A percentile compares a stretch with the other conserved stretches of the same genome.
These are phyloP conservation scores for Danio rerio DNA, from an alignment of 2,113 vertebrate species.

Conservation along the genomic window DNA sequence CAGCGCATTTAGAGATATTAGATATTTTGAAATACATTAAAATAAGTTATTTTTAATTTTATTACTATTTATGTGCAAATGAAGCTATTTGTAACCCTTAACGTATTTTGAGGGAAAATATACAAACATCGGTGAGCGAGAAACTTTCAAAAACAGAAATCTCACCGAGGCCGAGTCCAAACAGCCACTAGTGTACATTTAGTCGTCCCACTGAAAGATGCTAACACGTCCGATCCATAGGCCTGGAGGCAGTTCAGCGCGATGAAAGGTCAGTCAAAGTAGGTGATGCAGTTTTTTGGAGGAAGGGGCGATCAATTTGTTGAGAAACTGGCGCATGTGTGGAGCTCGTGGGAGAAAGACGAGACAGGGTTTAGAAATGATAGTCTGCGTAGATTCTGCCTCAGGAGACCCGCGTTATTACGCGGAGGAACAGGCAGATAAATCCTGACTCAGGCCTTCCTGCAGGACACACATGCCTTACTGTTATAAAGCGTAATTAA, in stretches of 20 bases:
- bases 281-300: slow-evolving; percentile 2
- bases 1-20: too few relatives aligned
- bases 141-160: too few relatives aligned
- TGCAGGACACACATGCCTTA: neutral
- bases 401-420: slow-evolving; percentile 19
- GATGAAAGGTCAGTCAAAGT: slow-evolving; percentile 7
- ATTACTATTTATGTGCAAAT: too few relatives aligned
- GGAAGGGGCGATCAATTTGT: slow-evolving; percentile 20
- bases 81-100: too few relatives aligned
- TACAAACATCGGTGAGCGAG: too few relatives aligned
- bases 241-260: neutral
- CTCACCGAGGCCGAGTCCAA: too few relatives aligned
- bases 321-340: slow-evolving; percentile 38
- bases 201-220: too few relatives aligned
- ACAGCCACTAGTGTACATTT: too few relatives aligned
- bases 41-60: too few relatives aligned
- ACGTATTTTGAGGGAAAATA: too few relatives aligned
- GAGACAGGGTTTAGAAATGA: slow-evolving; percentile 31
- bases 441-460: neutral
- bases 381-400: slow-evolving; percentile 9
- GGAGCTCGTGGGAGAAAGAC: neutral
- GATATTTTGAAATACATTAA: too few relatives aligned
- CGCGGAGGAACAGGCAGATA: neutral
- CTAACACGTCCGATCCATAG: too few relatives aligned
- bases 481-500: neutral